A percentile compares a stretch with the other conserved stretches of the same genome.
Evolutionary conservation across 2,797 vertebrate genomes (phyloP).

Genomic region (Erethizon dorsatum): DNA sequence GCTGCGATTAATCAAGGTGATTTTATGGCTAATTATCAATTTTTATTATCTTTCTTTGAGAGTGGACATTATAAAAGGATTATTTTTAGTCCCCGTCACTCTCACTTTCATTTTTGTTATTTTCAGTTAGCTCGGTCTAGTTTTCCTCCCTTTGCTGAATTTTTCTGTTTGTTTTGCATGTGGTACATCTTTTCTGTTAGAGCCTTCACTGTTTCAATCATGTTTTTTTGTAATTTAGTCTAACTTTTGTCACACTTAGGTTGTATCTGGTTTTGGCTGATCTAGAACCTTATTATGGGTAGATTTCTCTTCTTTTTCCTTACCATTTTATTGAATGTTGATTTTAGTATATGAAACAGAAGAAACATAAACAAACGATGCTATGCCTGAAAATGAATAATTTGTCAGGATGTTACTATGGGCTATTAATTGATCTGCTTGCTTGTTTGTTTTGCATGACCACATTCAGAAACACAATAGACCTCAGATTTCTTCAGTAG

Average conservation of each 20-base stretch:
- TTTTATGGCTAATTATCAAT: neutral
- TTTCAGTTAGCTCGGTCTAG: neutral
- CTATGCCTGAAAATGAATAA: neutral
- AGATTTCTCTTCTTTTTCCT: neutral
- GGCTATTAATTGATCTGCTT: neutral
- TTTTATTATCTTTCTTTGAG: slow-evolving; percentile 5
- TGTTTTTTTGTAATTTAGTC: neutral
- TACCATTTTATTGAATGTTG: neutral
- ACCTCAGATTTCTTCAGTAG: neutral
- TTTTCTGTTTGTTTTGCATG: neutral
- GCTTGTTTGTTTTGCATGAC: neutral
- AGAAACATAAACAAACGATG: neutral
- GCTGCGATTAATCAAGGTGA: neutral
- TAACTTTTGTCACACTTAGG: neutral
- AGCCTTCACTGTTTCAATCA: neutral
- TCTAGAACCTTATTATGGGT: neutral
- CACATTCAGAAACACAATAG: neutral
- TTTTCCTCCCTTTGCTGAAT: neutral
- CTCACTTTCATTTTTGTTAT: neutral
- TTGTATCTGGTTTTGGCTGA: neutral
- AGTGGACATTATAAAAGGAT: neutral
- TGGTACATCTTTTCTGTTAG: neutral
- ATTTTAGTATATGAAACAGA: neutral
- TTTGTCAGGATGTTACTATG: neutral
- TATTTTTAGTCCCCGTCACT: neutral